Base-by-base conservation (phyloP, 30 jellyfish, hydroid and myxozoan genomes). In the Sanderia malayensis region DNA sequence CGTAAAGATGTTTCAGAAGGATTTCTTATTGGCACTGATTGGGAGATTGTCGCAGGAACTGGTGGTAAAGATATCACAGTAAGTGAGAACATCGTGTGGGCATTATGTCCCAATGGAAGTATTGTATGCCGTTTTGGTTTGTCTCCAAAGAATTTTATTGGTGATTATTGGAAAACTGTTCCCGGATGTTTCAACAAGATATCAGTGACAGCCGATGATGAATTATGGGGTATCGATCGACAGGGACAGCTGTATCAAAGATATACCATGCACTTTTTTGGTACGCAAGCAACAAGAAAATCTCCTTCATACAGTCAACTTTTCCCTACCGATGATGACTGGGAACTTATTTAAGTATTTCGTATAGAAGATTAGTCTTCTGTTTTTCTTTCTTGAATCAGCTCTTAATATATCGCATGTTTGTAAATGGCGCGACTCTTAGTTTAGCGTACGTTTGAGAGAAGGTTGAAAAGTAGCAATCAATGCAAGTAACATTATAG, bases 31-130 rank as follows among this genome's bases (percentile, higher is more conserved):
- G 99, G 99, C n/a, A 71, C 95, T 0, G 55, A 94, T 0, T 93
- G 99, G 99, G 99, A 93, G 79, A 82, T 93, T 31, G 96, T 93
- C 18, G 75, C 99, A 13, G 99, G 96, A 31, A 84, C 99, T 2
- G 95, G 96, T 17, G 95, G 95, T 0, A 93, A 93, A 34, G 99
- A 93, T 49, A 31, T 93, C 11, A 80, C 96, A 2, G 79, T 93
- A 3, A 93, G 99, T 77, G 95, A 81, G 70, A 81, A 79, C 78
- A 64, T 86, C 31, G 99, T 93, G 47, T 93, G 99, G 99, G 96
- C 97, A 2, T 53, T 93, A 28, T 85, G 96, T 34, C 96, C 99
- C 18, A 80, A 80, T 74, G 99, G 99, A 13, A 93, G 84, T 75
- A 93, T 93, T 44, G 82, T 93, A 34, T 93, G 96, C 61, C 86